Base-by-base conservation (phyloP, 2,113 vertebrate genomes). In the Chrysochloris asiatica region DNA sequence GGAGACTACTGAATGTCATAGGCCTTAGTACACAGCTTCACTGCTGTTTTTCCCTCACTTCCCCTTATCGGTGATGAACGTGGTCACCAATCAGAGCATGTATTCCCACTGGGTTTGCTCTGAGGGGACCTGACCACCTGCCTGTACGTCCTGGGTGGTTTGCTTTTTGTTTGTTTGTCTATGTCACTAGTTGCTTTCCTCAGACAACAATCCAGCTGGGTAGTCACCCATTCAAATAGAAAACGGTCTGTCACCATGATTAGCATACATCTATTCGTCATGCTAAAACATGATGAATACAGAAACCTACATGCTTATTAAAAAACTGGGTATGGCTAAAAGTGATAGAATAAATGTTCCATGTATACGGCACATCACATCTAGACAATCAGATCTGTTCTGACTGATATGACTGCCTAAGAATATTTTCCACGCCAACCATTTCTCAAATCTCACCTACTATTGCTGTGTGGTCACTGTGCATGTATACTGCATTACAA, bases 401-500 rank as follows among this genome's bases (percentile, higher is more conserved):
- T 24, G 11, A 63, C 8, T 36, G 56, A 76, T 13, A 45, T 2
- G 67, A 26, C 36, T 72, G 26, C 47, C 65, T 17, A n/a, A 12
- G 69, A 83, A 36, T 22, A 16, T 26, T 38, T 4, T 22, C 69
- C 1, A 6, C 1, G n/a, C 33, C 72, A 93, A 33, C 28, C 14
- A 0, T 6, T 11, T 33, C n/a, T 45, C 38, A 41, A 80, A 16
- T 30, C 26, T 48, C 38, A 45, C 30, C 17, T 4, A 65, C 19
- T 63, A 72, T 1, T 6, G 75, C 43, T 12, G 12, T 43, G 13
- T 26, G 52, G 21, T 19, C 1, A 9, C 67, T 47, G 1, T 17
- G 36, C 36, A 33, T 12, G 2, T 12, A 22, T 4, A 50, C 0
- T n/a, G n/a, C 0, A 6, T 1, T 22, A 19, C 38, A 6, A 71